phyloP scores from a whole-genome alignment of 2,113 vertebrate species.

The Neolamprologus kungweensis region DNA sequence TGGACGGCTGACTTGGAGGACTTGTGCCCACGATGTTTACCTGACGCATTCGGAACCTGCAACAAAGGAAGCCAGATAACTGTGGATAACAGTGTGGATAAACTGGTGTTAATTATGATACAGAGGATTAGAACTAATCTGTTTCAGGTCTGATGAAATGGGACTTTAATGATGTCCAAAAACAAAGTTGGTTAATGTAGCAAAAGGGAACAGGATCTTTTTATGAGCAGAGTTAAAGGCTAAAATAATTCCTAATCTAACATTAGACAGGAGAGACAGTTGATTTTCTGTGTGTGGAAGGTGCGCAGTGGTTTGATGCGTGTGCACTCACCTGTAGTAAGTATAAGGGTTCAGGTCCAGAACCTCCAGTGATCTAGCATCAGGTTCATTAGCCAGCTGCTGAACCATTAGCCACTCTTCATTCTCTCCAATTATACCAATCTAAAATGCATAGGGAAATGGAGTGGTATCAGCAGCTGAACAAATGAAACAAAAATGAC shows the following conservation, averaged over 20 bases:
- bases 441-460: conserved; percentile 63
- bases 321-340: conserved; percentile 80
- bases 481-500: not conserved
- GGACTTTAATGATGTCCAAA: not conserved
- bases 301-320: not conserved
- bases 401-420: conserved; percentile 87
- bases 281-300: not conserved
- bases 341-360: conserved; percentile 85
- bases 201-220: not conserved
- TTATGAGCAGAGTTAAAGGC: not conserved
- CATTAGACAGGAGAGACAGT: not conserved
- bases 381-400: conserved; percentile 85
- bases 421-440: conserved; percentile 82
- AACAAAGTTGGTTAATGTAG: not conserved
- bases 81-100: not conserved
- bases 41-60: conserved; percentile 92
- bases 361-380: conserved; percentile 86
- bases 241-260: not conserved
- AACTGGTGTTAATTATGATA: not conserved
- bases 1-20: conserved; percentile 87
- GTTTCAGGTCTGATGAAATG: not conserved
- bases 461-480: not conserved
- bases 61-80: not conserved
- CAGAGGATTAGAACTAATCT: not conserved
- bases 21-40: conserved; percentile 96